These are phyloP conservation scores for Trachops cirrhosus DNA, from an alignment of 2,797 vertebrate genomes.

Conservation along the genomic window DNA sequence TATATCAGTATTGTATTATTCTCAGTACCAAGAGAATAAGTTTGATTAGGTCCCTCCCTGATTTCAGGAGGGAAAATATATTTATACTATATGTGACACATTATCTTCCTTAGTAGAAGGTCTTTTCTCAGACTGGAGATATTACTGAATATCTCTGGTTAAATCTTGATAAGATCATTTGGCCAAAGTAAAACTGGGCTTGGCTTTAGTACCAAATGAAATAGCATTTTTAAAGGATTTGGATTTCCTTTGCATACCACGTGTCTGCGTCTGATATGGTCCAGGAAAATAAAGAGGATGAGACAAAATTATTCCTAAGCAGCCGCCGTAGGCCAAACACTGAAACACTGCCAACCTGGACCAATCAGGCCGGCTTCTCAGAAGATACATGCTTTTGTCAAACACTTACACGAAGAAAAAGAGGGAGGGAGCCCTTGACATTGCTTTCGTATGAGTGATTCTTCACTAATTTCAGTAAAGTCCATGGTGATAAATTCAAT, in stretches of 20 bases:
- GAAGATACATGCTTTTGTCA: conserved; percentile 66
- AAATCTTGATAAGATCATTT: conserved; percentile 74
- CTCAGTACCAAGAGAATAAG: conserved; percentile 44
- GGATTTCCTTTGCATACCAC: conserved; percentile 73
- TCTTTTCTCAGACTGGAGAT: conserved; percentile 63
- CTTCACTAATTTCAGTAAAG: conserved; percentile 58
- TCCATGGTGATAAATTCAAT: conserved; percentile 42
- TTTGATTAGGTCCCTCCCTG: conserved; percentile 37
- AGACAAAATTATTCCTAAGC: conserved; percentile 75
- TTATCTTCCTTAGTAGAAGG: conserved; percentile 55
- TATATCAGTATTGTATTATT: conserved; percentile 31
- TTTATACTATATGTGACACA: conserved; percentile 40
- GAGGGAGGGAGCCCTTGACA: conserved; percentile 54
- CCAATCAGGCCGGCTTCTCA: conserved; percentile 70
- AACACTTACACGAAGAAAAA: conserved; percentile 58
- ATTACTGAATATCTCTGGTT: conserved; percentile 67
- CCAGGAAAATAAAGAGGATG: conserved; percentile 72
- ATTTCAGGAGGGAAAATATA: not conserved
- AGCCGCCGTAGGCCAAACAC: conserved; percentile 71
- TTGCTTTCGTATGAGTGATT: conserved; percentile 55
- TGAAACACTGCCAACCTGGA: conserved; percentile 75
- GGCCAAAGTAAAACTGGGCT: conserved; percentile 58
- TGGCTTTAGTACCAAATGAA: conserved; percentile 67
- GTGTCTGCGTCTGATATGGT: conserved; percentile 62
- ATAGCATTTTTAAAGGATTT: conserved; percentile 70